These are phyloP conservation scores for Oceanodroma tethys DNA, from an alignment of 2,113 vertebrate genomes.

Conservation along the genomic window DNA sequence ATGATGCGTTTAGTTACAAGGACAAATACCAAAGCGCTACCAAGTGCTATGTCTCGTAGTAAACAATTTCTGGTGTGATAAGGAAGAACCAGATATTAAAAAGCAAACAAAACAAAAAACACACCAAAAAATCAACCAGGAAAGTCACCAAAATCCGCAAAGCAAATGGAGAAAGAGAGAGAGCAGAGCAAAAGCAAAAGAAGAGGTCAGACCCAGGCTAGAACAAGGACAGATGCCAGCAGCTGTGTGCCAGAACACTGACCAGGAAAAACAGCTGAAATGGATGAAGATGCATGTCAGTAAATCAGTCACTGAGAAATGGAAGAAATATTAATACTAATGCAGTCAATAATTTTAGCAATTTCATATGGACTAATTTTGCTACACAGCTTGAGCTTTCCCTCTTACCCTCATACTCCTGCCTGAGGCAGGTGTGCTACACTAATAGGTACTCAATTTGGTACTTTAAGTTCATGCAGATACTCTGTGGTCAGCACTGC, in stretches of 20 bases:
- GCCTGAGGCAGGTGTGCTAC: background rate
- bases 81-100: background rate
- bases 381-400: background rate
- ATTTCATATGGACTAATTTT: background rate
- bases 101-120: background rate
- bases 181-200: background rate
- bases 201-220: background rate
- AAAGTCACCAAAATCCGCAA: background rate
- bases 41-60: background rate
- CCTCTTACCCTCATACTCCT: background rate
- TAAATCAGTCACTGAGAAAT: background rate
- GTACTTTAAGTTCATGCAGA: background rate
- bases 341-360: background rate
- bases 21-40: background rate
- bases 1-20: background rate
- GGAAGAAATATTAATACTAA: background rate
- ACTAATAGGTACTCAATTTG: background rate
- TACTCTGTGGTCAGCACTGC: background rate
- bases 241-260: background rate
- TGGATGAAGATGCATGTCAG: background rate
- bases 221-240: background rate
- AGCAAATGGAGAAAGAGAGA: background rate
- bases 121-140: background rate
- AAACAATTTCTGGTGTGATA: background rate
- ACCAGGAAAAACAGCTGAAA: background rate